phyloP scores from a whole-genome alignment of 2,113 vertebrate species.

The Ptyas mucosa region DNA sequence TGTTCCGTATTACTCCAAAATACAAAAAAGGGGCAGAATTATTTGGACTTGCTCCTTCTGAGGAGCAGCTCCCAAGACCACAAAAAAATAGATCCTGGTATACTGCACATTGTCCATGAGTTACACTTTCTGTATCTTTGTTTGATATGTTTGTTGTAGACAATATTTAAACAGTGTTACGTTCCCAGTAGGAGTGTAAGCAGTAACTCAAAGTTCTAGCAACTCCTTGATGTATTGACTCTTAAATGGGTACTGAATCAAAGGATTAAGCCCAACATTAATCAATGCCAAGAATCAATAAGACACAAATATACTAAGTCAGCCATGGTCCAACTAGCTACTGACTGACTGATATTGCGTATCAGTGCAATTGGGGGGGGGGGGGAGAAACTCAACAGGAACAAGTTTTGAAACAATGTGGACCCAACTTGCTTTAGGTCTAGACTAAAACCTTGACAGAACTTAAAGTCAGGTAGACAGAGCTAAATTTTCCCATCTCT shows the following conservation, averaged over 20 bases:
- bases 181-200: background rate
- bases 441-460: background rate
- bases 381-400: too few relatives aligned
- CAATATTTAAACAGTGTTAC: background rate
- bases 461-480: background rate
- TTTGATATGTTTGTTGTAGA: background rate
- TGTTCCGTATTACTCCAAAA: background rate
- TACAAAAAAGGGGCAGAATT: background rate
- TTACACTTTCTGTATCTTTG: background rate
- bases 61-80: background rate
- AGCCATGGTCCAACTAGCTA: background rate
- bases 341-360: background rate
- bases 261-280: background rate
- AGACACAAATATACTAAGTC: background rate
- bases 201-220: background rate
- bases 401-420: background rate
- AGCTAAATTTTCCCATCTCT: background rate
- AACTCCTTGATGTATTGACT: background rate
- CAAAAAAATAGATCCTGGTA: background rate
- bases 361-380: too few relatives aligned
- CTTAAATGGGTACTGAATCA: background rate
- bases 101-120: background rate
- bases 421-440: background rate
- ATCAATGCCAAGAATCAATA: background rate
- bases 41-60: background rate